Percentiles rank a stretch among this genome's conserved stretches.
Evolutionary conservation across 2,113 vertebrate genomes (phyloP).

Genomic region (Chauna torquata): DNA sequence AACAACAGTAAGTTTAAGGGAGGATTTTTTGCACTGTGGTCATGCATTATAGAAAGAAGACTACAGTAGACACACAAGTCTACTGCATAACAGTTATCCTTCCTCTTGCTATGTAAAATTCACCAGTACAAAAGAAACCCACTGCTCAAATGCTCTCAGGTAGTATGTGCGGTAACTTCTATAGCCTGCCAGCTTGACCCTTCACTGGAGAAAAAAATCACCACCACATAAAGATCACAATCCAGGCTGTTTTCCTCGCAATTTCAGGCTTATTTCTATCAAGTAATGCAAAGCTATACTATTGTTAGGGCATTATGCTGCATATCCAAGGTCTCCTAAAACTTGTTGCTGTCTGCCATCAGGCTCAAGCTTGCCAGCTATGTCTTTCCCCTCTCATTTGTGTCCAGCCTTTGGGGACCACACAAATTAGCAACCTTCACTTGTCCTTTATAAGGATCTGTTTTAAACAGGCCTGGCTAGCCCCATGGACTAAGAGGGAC

Average conservation of each 20-base stretch:
- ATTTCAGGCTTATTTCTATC: background rate
- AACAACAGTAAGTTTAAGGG: background rate
- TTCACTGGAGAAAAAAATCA: background rate
- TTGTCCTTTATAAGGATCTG: background rate
- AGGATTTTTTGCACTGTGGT: background rate
- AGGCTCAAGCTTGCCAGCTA: background rate
- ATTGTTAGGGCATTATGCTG: background rate
- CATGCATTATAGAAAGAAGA: background rate
- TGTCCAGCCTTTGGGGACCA: background rate
- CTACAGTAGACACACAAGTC: background rate
- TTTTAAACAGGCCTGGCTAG: background rate
- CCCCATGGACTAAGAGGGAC: accelerated
- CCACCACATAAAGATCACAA: background rate
- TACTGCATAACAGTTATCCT: background rate
- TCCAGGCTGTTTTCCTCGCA: background rate
- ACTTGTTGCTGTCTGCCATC: background rate
- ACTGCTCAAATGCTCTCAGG: background rate
- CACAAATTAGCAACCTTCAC: background rate
- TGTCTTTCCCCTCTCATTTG: background rate
- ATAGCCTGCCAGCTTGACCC: background rate
- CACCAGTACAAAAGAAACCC: background rate
- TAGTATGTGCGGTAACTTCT: background rate
- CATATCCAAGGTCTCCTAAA: background rate
- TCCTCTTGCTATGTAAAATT: background rate
- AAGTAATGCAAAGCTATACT: background rate